Evolutionary conservation across 2,797 vertebrate genomes (phyloP).

Genomic region (Manis javanica): DNA sequence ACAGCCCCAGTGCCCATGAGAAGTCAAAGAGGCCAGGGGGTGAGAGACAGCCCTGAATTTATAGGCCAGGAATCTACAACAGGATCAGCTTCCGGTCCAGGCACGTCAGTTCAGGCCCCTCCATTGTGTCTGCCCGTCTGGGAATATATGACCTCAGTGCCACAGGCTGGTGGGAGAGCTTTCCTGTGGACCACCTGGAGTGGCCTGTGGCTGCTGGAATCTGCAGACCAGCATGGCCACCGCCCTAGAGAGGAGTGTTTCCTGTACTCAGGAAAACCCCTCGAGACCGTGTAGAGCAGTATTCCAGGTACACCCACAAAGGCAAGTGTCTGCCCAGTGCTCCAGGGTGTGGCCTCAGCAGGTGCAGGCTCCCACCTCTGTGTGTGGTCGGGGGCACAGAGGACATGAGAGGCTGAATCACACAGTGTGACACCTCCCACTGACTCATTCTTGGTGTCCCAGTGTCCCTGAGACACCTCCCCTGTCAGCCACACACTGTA

Average conservation of each 20-base stretch:
- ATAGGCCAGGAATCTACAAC: background rate
- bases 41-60: background rate
- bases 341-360: rapidly evolving
- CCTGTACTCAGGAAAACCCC: background rate
- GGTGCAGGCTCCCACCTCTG: background rate
- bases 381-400: background rate
- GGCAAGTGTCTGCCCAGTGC: background rate
- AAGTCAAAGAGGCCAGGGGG: background rate
- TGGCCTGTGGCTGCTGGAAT: background rate
- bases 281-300: background rate
- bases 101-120: too few relatives aligned
- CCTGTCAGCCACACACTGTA: background rate
- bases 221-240: background rate
- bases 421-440: background rate
- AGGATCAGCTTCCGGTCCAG: background rate
- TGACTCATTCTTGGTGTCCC: background rate
- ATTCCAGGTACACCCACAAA: background rate
- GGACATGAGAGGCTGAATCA: too few relatives aligned
- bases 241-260: too few relatives aligned
- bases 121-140: rapidly evolving
- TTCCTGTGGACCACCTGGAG: background rate
- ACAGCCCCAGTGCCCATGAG: background rate
- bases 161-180: background rate
- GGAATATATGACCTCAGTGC: background rate
- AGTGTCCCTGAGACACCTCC: background rate